phyloP scores from a whole-genome alignment of 1,140 invertebrate genomes.

The Nixonia krombeini region DNA sequence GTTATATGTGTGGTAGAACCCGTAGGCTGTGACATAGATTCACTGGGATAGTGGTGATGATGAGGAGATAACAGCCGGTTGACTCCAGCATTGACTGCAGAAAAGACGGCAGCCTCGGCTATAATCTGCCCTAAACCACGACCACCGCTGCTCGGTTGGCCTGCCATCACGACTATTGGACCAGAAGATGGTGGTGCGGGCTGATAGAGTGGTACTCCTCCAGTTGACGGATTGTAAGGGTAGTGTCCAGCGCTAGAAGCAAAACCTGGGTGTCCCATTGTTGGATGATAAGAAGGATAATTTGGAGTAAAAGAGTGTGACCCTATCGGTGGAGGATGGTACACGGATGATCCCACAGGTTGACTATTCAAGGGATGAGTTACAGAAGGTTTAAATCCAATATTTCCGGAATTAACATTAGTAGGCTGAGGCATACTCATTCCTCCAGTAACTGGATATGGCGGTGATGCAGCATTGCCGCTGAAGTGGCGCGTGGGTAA shows the following conservation, averaged over 20 bases:
- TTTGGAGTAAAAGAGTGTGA: slow-evolving; percentile 10
- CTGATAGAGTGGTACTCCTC: slow-evolving; percentile 39
- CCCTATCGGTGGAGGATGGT: neutral
- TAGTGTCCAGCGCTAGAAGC: slow-evolving; percentile 12
- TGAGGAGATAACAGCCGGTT: slow-evolving; percentile 52
- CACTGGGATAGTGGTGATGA: slow-evolving; percentile 29
- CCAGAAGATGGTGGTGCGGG: slow-evolving; percentile 57
- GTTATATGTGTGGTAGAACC: slow-evolving; percentile 51
- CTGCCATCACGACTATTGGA: slow-evolving; percentile 52
- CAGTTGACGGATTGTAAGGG: slow-evolving; percentile 24
- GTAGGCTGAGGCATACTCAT: slow-evolving; percentile 25
- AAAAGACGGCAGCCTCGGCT: slow-evolving; percentile 60
- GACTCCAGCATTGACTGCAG: slow-evolving; percentile 58
- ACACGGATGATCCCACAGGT: neutral
- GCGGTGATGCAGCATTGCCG: too few species aligned
- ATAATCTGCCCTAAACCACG: slow-evolving; percentile 57
- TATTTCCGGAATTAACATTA: slow-evolving; percentile 27
- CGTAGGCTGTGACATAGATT: slow-evolving; percentile 1
- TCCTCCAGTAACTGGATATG: slow-evolving; percentile 21
- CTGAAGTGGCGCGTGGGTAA: too few species aligned
- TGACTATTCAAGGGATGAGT: neutral
- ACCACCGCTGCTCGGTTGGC: slow-evolving; percentile 42
- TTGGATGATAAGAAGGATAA: slow-evolving; percentile 20
- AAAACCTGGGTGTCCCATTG: slow-evolving; percentile 19
- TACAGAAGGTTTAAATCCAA: slow-evolving; percentile 24